phyloP scores from a whole-genome alignment of 2,888 invertebrate species.

The Lasioglossum figueresi region DNA sequence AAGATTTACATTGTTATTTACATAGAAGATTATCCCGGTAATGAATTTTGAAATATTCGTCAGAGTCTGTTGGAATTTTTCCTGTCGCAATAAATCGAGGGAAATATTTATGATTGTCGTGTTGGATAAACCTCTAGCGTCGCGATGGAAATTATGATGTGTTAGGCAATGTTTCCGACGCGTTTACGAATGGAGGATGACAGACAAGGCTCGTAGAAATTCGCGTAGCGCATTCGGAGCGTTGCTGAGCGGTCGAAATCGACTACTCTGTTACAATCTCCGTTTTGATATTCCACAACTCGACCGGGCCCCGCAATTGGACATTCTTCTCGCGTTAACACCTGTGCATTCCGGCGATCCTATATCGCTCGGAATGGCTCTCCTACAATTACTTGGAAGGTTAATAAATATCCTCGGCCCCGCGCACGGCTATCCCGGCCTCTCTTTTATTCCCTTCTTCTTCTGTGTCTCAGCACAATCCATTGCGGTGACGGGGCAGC shows the following conservation, averaged over 20 bases:
- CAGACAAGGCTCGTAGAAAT: background rate
- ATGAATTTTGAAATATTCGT: too few relatives aligned
- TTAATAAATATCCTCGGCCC: constrained; percentile 50
- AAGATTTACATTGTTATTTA: too few relatives aligned
- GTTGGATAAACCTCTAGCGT: background rate
- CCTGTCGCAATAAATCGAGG: too few relatives aligned
- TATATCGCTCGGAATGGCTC: constrained; percentile 1
- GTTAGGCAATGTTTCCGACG: background rate
- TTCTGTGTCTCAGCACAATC: constrained; percentile 37
- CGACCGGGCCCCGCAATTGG: background rate
- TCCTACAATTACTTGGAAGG: constrained; percentile 55
- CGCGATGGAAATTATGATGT: background rate
- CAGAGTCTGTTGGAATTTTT: too few relatives aligned
- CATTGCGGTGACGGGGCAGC: constrained; percentile 51
- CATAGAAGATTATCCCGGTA: too few relatives aligned
- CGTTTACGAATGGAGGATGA: background rate
- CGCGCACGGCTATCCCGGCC: background rate
- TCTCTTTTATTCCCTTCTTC: constrained; percentile 36
- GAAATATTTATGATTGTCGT: too few relatives aligned
- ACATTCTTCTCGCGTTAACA: constrained; percentile 28
- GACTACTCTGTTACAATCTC: background rate
- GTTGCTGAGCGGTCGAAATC: background rate
- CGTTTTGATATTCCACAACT: background rate
- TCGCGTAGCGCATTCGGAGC: background rate
- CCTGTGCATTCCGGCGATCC: constrained; percentile 35